Conservation (phyloP, 1,140 invertebrate species). For the Helicorthomorpha holstii region DNA sequence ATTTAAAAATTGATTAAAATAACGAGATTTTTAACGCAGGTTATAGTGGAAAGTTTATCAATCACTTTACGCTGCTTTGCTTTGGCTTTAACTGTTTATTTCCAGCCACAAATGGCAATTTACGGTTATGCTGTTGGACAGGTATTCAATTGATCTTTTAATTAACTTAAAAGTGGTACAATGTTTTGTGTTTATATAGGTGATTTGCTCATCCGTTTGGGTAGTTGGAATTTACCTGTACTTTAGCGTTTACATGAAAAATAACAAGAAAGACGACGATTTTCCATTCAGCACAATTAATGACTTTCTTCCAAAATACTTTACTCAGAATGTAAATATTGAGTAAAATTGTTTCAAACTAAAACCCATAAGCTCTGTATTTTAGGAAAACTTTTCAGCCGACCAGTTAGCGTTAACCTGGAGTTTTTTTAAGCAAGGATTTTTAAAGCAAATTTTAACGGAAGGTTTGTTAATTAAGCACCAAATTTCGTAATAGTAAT, state of each 20-base stretch:
- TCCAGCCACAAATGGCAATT: constrained; percentile 44
- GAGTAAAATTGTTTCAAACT: background rate
- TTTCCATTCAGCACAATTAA: constrained; percentile 23
- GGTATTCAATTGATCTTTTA: constrained; percentile 21
- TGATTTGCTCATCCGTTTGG: constrained; percentile 26
- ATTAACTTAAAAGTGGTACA: background rate
- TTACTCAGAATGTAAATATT: constrained; percentile 32
- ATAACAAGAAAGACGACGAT: background rate
- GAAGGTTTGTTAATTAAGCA: too few species aligned
- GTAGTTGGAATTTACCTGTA: constrained; percentile 45
- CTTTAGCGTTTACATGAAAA: constrained; percentile 53
- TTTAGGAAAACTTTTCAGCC: constrained; percentile 15
- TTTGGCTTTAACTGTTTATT: constrained; percentile 49
- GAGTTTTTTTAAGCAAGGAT: constrained; percentile 85
- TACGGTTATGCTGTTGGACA: constrained; percentile 66
- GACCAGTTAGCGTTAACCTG: constrained; percentile 40
- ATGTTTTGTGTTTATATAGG: constrained; percentile 2
- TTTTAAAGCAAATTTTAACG: constrained; percentile 86
- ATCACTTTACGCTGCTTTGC: constrained; percentile 54
- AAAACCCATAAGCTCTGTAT: constrained; percentile 8
- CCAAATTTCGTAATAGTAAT: background rate
- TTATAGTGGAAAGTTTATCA: constrained; percentile 53
- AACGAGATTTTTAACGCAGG: constrained; percentile 26
- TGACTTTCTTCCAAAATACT: constrained; percentile 51
- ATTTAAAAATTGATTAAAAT: too few species aligned